Conservation (phyloP, 1,140 invertebrate species). For the Brachystomella parvula region DNA sequence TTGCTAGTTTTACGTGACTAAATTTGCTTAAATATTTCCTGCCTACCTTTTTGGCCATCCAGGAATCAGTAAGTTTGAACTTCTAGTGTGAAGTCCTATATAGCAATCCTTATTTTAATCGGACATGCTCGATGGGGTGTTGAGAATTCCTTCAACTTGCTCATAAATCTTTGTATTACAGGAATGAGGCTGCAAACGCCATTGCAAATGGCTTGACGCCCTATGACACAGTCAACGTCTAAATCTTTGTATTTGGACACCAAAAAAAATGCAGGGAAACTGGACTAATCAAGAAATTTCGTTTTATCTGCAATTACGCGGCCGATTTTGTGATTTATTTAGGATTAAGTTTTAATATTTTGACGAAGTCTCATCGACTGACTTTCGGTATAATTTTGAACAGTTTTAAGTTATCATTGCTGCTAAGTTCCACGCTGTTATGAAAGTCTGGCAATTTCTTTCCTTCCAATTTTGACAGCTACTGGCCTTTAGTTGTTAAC, state of each 20-base stretch:
- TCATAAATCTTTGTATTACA: constrained; percentile 17
- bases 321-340: background rate
- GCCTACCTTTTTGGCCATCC: background rate
- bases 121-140: background rate
- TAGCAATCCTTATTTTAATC: background rate
- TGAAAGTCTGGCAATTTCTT: too few relatives aligned
- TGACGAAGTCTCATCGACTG: too few relatives aligned
- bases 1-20: constrained; percentile 2
- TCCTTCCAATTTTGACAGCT: too few relatives aligned
- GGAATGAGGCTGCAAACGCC: constrained; percentile 35
- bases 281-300: background rate
- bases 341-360: background rate
- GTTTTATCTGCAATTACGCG: background rate
- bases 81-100: background rate
- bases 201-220: constrained; percentile 67
- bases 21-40: background rate
- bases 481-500: too few relatives aligned
- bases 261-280: background rate
- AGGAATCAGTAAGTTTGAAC: constrained; percentile 21
- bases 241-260: constrained; percentile 45
- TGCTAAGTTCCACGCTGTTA: too few relatives aligned
- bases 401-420: background rate
- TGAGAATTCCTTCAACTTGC: background rate
- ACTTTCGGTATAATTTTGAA: background rate
- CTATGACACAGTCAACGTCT: constrained; percentile 95